These are phyloP conservation scores for Chinchilla lanigera DNA, from an alignment of 2,113 vertebrate genomes.

Conservation along the genomic window DNA sequence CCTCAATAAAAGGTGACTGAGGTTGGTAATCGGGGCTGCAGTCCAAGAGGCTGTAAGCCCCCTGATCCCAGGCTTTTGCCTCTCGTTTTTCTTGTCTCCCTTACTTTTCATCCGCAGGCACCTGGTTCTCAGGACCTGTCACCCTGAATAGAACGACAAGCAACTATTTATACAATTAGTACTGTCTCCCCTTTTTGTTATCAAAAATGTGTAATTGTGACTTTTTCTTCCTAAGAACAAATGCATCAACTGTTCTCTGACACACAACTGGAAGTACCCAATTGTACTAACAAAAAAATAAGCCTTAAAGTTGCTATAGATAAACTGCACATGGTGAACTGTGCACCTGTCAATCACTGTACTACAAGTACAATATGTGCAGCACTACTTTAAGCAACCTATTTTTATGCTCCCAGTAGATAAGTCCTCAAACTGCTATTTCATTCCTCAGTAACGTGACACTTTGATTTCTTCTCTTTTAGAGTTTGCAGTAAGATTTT, in stretches of 20 bases:
- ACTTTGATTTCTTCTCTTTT: background rate
- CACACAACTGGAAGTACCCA: background rate
- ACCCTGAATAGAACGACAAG: no score
- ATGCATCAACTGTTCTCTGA: background rate
- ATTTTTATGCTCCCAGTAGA: background rate
- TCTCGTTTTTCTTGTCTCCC: no score
- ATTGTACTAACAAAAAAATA: background rate
- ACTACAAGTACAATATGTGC: background rate
- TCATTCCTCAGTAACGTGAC: background rate
- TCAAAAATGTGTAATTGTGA: background rate
- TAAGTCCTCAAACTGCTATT: background rate
- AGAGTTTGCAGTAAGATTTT: background rate
- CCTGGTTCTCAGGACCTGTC: no score
- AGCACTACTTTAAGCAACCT: background rate
- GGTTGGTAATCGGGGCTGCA: no score
- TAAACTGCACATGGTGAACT: background rate
- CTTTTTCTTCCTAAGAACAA: conserved; percentile 16
- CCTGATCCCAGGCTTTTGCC: no score
- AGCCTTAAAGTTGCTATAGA: background rate
- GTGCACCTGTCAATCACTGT: background rate
- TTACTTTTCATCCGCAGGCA: no score
- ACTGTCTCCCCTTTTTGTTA: background rate
- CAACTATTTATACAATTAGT: background rate
- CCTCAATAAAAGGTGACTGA: no score
- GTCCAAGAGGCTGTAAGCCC: no score